Percentiles rank a stretch among this genome's conserved stretches.
Conservation (phyloP, 2,113 vertebrate genomes). For the Rhegmatorhina hoffmannsi region DNA sequence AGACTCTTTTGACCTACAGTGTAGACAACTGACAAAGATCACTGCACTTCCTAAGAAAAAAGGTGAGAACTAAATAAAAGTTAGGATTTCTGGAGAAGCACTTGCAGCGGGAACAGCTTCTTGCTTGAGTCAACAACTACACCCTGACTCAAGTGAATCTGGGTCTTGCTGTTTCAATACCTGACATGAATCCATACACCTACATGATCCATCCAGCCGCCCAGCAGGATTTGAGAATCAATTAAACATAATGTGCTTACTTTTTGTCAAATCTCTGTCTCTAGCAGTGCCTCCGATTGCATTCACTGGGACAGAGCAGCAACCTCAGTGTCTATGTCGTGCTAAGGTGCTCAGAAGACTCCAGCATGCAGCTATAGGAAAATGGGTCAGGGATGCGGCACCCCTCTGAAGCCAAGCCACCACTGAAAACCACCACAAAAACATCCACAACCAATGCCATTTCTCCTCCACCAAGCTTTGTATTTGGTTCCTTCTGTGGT, state of each 20-base stretch:
- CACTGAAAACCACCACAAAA: neutral
- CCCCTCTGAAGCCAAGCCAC: neutral
- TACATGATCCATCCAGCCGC: neutral
- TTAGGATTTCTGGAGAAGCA: neutral
- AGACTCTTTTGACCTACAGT: neutral
- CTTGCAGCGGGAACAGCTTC: neutral
- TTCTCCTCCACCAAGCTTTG: neutral
- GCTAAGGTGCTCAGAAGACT: neutral
- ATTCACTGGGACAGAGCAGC: neutral
- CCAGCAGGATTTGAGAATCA: neutral
- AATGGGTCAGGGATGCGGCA: neutral
- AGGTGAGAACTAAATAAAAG: neutral
- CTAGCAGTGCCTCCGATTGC: neutral
- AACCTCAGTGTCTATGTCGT: fast-evolving
- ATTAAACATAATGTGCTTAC: neutral
- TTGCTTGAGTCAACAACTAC: neutral
- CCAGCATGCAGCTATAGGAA: neutral
- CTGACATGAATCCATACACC: neutral
- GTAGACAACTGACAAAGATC: neutral
- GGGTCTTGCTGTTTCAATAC: neutral
- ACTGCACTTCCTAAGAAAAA: neutral
- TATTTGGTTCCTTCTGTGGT: fast-evolving
- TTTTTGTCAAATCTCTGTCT: neutral
- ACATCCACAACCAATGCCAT: neutral
- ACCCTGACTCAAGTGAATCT: neutral